These are phyloP conservation scores for Prunella fulvescens DNA, from an alignment of 2,113 vertebrate genomes.

Conservation along the genomic window DNA sequence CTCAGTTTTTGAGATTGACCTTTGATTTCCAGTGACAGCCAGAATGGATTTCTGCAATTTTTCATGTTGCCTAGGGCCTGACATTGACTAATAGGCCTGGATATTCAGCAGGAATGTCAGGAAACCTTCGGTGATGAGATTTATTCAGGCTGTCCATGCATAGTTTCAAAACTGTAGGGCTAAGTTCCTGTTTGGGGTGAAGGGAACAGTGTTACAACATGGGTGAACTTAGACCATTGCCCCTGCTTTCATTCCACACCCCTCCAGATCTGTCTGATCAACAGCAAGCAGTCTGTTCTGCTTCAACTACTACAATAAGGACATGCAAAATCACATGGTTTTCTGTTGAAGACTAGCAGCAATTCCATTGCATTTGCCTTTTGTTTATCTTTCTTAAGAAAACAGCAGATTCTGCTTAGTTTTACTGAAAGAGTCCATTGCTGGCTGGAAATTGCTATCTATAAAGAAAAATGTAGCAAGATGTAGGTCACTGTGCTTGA, in stretches of 20 bases:
- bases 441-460: neutral
- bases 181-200: conserved; percentile 6
- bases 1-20: conserved; percentile 34
- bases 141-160: conserved; percentile 7
- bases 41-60: conserved; percentile 54
- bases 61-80: neutral
- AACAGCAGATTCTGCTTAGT: neutral
- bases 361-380: neutral
- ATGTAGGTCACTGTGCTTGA: neutral
- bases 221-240: neutral
- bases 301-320: neutral
- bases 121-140: neutral
- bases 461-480: neutral
- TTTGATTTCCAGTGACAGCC: conserved; percentile 47
- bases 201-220: neutral
- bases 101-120: conserved; percentile 33
- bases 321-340: neutral
- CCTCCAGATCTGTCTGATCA: neutral
- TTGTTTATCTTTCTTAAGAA: conserved; percentile 21
- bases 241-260: neutral
- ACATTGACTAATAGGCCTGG: conserved; percentile 47
- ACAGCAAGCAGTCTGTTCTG: neutral
- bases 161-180: neutral
- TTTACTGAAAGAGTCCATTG: neutral
- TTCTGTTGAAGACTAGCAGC: neutral